Evolutionary conservation across 2,113 vertebrate genomes (phyloP), one percentile per base, ranked within the genome.

Genomic region (Alethe diademata): DNA sequence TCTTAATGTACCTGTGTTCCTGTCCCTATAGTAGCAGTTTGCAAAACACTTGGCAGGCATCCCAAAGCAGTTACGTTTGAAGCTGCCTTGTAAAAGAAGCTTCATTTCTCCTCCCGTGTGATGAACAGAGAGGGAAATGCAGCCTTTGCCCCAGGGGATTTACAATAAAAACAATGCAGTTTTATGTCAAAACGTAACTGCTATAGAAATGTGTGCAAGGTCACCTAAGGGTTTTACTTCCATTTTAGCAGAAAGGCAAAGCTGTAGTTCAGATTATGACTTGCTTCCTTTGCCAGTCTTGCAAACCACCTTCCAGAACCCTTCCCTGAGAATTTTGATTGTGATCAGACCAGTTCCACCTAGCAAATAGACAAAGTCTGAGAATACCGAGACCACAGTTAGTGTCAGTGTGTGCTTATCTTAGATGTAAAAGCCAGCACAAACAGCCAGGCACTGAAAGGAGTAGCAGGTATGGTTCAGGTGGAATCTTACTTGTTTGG

Each of bases 1-100:
- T 92, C 65, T 86, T 86, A 88, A 90, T 57, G 47, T 93, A 95
- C 88, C 92, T 81, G 61, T 90, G 57, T 92, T 94, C 54, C 47
- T 78, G 15, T 80, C 65, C 58, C 4, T 69, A 54, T 94, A 86
- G 67, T 94, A 95, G 65, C 35, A 95, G 25, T 89, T 88, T 91
- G 87, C 72, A 72, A 93, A 94, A 94, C 42, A 71, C 60, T 83
- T 94, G 42, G 85, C 86, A 93, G 48, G 80, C 70, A 64, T 93
- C 61, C 82, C 48, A 45, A 86, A 86, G 53, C 78, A 91, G 62
- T 88, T 95, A 65, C 0, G 0, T 58, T 86, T 61, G n/a, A 48
- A 81, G 64, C 47, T 74, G 78, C 62, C 54, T 58, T 70, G 50
- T 88, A 76, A 92, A 95, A 91, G 79, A 40, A 76, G 94, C 92